Base-by-base conservation (phyloP, 1,140 invertebrate species). In the Drosophila pachea region DNA sequence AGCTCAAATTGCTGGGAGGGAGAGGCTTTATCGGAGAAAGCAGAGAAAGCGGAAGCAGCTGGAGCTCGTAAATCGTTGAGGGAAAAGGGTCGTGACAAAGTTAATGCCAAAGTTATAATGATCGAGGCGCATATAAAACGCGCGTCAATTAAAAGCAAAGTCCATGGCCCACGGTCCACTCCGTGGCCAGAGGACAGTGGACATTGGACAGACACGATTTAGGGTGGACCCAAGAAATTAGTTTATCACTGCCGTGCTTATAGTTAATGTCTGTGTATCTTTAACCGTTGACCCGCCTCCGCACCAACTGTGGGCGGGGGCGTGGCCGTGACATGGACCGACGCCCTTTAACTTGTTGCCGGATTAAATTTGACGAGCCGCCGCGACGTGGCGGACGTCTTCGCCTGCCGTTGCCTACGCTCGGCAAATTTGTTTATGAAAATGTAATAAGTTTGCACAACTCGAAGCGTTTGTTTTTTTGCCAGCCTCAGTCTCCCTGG, bases 291-390 rank as follows among this genome's bases (percentile, higher is more conserved):
- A 59, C 62, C 68, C 54, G 11, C 40, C 12, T 31, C 12, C 32
- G 47, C n/a, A n/a, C n/a, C n/a, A n/a, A n/a, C n/a, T n/a, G n/a
- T n/a, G n/a, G n/a, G n/a, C n/a, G n/a, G n/a, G n/a, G n/a, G n/a
- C 11, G 12, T 32, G 45, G 8, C 56, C 14, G 22, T 43, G 42
- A 31, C 48, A 33, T 38, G 59, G 45, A 6, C 35, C 38, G 42
- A 32, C 55, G 63, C 63, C 22, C 64, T 60, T 60, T 66, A 53
- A 72, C 73, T 67, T 72, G 69, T 72, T 72, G 63, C 59, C 35
- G 50, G 73, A 60, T 73, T 68, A 73, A 55, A 68, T 73, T 73
- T 73, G 58, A 73, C 47, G 69, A 49, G 45, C 50, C 40, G 32
- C 35, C 12, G 14, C 40, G 40, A 5, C 40, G 12, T 5, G n/a